Percentiles rank a stretch among this genome's conserved stretches.
Conservation (phyloP, 2,888 invertebrate genomes). For the Epistrophe eligans region DNA sequence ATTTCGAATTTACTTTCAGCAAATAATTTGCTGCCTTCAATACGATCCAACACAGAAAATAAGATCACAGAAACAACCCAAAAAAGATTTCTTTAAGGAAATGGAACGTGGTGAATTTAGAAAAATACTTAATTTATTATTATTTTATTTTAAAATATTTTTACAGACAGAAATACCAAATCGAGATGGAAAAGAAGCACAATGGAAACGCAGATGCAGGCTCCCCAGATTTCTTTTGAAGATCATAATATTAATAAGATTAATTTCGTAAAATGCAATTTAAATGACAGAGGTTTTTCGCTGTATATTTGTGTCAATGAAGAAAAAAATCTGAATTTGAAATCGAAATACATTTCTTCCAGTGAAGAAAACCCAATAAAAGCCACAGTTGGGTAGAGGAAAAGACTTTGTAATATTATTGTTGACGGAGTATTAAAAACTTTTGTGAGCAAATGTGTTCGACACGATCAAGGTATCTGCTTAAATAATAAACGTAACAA, state of each 20-base stretch:
- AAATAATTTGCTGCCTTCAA: conserved; percentile 88
- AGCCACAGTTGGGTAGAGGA: not conserved
- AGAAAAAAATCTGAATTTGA: conserved; percentile 77
- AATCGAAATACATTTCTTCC: conserved; percentile 81
- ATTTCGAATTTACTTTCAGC: conserved; percentile 89
- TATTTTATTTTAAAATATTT: conserved; percentile 18
- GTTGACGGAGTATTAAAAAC: too few species aligned
- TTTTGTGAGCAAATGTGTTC: too few species aligned
- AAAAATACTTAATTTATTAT: not conserved
- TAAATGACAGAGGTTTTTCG: conserved; percentile 78
- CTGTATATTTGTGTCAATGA: conserved; percentile 79
- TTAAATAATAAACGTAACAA: too few species aligned
- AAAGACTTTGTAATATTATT: too few species aligned
- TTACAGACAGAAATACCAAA: conserved; percentile 78
- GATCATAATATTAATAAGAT: conserved; percentile 35
- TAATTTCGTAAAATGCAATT: conserved; percentile 72
- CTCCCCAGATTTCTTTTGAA: conserved; percentile 76
- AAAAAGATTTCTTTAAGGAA: conserved; percentile 78
- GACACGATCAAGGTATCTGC: too few species aligned
- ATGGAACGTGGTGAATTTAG: conserved; percentile 23
- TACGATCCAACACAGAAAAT: conserved; percentile 77
- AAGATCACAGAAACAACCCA: conserved; percentile 78
- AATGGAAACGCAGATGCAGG: conserved; percentile 82
- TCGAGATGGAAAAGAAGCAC: conserved; percentile 82
- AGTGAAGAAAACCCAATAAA: conserved; percentile 79